Evolutionary conservation across 2,888 invertebrate species (phyloP).

Genomic region (Tuberolachnus salignus): DNA sequence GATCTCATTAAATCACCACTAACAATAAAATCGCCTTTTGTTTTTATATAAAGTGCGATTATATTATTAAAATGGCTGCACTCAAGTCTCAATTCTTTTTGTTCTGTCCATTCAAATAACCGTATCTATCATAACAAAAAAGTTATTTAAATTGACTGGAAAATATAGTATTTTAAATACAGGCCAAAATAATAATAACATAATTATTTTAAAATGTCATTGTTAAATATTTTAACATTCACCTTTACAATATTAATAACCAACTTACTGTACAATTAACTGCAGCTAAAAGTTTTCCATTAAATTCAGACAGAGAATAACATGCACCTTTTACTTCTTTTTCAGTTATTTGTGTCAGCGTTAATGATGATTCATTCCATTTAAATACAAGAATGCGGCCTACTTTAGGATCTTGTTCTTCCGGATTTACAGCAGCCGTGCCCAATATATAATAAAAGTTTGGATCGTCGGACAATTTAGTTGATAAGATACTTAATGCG

Average conservation of each 20-base stretch:
- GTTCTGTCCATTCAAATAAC: constrained; percentile 96
- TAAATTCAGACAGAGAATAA: constrained; percentile 91
- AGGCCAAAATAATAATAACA: no score
- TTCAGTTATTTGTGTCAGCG: constrained; percentile 84
- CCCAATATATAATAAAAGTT: constrained; percentile 93
- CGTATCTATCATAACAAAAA: constrained; percentile 69
- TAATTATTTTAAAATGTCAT: background rate
- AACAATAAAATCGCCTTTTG: constrained; percentile 96
- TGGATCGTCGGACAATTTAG: constrained; percentile 87
- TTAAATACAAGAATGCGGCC: constrained; percentile 90
- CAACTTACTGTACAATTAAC: constrained; percentile 90
- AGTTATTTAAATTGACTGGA: background rate
- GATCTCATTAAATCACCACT: constrained; percentile 98
- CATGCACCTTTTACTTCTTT: constrained; percentile 97
- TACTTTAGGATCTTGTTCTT: constrained; percentile 94
- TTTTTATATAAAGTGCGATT: constrained; percentile 89
- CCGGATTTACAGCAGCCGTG: constrained; percentile 91
- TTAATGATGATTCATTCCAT: constrained; percentile 77
- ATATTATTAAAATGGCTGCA: constrained; percentile 98
- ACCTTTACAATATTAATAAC: background rate
- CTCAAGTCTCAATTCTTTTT: constrained; percentile 92
- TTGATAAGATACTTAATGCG: constrained; percentile 87
- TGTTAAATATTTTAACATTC: background rate
- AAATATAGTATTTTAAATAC: background rate
- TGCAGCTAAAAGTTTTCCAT: constrained; percentile 92